Evolutionary conservation across 1,140 invertebrate species (phyloP).

Genomic region (Phocides pigmalion): DNA sequence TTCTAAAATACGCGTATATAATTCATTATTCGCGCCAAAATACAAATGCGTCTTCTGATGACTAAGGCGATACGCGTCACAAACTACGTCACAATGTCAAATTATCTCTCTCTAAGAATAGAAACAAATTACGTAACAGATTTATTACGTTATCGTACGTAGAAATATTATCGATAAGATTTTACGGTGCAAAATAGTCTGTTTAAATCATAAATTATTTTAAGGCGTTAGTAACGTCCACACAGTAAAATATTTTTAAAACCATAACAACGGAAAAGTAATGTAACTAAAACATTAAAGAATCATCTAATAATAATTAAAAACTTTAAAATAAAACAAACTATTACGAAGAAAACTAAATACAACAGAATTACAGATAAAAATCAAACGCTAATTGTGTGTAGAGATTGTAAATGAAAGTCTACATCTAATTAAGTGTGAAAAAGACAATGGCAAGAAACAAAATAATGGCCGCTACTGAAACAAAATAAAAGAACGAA

Average conservation of each 20-base stretch:
- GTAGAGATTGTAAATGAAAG: background rate
- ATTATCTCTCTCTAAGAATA: background rate
- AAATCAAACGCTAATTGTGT: background rate
- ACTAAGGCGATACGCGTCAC: background rate
- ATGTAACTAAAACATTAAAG: too few relatives aligned
- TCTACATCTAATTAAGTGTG: background rate
- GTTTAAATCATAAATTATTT: too few relatives aligned
- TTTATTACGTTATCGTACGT: too few relatives aligned
- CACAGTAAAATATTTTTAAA: too few relatives aligned
- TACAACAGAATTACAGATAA: background rate
- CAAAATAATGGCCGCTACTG: constrained; percentile 8
- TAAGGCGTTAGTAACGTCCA: too few relatives aligned
- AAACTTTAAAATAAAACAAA: background rate
- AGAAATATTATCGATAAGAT: too few relatives aligned
- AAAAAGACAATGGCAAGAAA: background rate
- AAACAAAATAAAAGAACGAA: constrained; percentile 50
- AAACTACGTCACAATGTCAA: background rate
- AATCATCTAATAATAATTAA: background rate
- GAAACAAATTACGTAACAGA: too few relatives aligned
- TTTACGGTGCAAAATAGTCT: too few relatives aligned
- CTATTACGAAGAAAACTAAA: background rate
- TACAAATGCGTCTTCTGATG: background rate
- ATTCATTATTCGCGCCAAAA: background rate
- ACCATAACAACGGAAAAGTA: too few relatives aligned
- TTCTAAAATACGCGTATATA: background rate